phyloP scores from a whole-genome alignment of 2,113 vertebrate genomes.

The Promerops cafer region DNA sequence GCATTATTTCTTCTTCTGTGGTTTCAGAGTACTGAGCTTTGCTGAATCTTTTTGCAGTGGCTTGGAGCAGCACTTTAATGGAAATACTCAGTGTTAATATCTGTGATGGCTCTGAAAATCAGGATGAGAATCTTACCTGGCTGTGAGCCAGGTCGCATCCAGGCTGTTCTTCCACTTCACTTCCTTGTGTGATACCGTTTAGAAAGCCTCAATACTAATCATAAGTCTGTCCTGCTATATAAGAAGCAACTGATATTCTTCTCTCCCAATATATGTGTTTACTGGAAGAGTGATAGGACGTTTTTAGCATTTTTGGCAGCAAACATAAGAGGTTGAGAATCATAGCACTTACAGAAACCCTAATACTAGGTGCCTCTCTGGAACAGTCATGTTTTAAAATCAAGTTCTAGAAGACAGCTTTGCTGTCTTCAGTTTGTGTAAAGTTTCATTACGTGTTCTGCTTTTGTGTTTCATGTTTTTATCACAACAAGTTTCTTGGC shows the following conservation, averaged over 20 bases:
- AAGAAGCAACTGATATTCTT: not conserved
- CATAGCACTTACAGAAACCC: not conserved
- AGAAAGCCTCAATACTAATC: not conserved
- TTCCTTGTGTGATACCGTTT: not conserved
- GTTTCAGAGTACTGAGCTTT: not conserved
- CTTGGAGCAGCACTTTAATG: not conserved
- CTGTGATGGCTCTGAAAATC: not conserved
- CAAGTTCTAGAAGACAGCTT: not conserved
- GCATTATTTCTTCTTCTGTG: not conserved
- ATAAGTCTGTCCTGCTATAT: not conserved
- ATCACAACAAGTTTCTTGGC: not conserved
- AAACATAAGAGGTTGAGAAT: not conserved
- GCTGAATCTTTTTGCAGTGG: not conserved
- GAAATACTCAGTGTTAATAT: not conserved
- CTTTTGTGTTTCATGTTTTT: slow-evolving; percentile 5
- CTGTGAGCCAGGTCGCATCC: not conserved
- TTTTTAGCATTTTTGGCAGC: not conserved
- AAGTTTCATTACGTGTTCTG: not conserved
- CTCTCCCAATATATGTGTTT: not conserved
- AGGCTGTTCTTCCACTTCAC: not conserved
- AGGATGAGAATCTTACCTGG: not conserved
- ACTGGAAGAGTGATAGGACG: not conserved
- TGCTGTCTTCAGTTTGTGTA: not conserved
- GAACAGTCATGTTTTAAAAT: not conserved
- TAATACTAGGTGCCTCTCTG: not conserved